Evolutionary conservation across 2,797 vertebrate genomes (phyloP).

Genomic region (Chaenodraco wilsoni): DNA sequence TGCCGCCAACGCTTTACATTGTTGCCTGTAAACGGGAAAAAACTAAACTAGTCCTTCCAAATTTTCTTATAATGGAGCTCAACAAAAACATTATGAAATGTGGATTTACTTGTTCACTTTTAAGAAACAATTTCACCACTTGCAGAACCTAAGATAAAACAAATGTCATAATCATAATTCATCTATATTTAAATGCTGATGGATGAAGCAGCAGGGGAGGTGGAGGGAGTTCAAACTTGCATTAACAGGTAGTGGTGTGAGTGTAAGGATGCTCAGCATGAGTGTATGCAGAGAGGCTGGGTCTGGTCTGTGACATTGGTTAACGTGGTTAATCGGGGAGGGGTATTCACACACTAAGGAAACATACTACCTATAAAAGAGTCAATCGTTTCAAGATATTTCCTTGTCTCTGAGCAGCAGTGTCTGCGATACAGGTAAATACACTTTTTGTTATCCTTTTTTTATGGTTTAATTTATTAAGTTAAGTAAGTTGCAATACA

Average conservation of each 20-base stretch:
- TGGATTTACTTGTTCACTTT: too few species aligned
- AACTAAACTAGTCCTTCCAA: too few species aligned
- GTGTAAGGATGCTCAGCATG: neutral
- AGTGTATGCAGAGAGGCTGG: neutral
- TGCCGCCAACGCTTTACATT: too few species aligned
- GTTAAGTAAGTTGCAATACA: neutral
- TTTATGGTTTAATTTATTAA: neutral
- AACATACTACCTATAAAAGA: conserved; percentile 5
- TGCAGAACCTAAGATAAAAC: neutral
- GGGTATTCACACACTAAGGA: neutral
- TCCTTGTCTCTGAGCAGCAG: neutral
- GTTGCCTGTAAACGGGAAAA: too few species aligned
- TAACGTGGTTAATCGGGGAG: neutral
- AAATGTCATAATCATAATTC: neutral
- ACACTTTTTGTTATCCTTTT: neutral
- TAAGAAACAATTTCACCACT: neutral
- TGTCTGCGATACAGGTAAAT: neutral
- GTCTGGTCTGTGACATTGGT: too few species aligned
- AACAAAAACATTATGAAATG: too few species aligned
- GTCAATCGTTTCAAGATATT: neutral
- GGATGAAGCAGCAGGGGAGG: neutral
- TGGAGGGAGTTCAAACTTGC: neutral
- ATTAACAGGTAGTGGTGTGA: neutral
- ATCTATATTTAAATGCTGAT: neutral
- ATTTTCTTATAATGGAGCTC: too few species aligned